These are phyloP conservation scores for Berghia stephanieae DNA, from an alignment of 1,140 invertebrate genomes.

Conservation along the genomic window DNA sequence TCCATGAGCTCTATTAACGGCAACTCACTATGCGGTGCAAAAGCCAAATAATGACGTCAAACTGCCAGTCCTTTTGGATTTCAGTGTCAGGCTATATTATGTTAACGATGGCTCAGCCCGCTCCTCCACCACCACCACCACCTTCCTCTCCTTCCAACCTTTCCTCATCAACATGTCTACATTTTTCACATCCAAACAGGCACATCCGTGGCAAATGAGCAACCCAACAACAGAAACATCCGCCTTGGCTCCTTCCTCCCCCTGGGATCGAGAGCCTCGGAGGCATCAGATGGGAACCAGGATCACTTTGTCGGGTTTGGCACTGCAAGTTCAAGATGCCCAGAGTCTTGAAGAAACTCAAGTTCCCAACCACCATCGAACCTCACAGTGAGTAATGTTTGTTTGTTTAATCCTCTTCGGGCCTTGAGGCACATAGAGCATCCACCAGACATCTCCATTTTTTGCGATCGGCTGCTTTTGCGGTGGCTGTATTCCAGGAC, in stretches of 20 bases:
- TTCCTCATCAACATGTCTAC: not conserved
- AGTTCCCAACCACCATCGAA: conserved; percentile 56
- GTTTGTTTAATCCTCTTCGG: too few species aligned
- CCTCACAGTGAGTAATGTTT: conserved; percentile 55
- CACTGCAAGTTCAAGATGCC: conserved; percentile 50
- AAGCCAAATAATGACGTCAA: too few species aligned
- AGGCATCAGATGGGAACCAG: conserved; percentile 40
- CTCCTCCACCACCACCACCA: not conserved
- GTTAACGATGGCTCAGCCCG: too few species aligned
- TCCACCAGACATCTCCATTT: too few species aligned
- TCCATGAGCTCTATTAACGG: too few species aligned
- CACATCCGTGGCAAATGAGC: conserved; percentile 36
- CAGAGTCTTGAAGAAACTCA: conserved; percentile 39
- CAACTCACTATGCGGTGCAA: too few species aligned
- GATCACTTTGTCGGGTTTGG: conserved; percentile 47
- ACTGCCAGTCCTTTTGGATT: too few species aligned
- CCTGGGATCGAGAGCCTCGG: conserved; percentile 33
- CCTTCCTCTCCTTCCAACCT: not conserved
- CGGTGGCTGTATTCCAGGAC: too few species aligned
- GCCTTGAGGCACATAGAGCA: too few species aligned
- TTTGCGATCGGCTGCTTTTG: too few species aligned
- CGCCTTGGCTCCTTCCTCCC: conserved; percentile 45
- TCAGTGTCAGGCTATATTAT: too few species aligned
- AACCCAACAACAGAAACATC: conserved; percentile 38
- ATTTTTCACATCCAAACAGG: conserved; percentile 33